phyloP scores from a whole-genome alignment of 1,140 invertebrate genomes.

The Heliconius hewitsoni region DNA sequence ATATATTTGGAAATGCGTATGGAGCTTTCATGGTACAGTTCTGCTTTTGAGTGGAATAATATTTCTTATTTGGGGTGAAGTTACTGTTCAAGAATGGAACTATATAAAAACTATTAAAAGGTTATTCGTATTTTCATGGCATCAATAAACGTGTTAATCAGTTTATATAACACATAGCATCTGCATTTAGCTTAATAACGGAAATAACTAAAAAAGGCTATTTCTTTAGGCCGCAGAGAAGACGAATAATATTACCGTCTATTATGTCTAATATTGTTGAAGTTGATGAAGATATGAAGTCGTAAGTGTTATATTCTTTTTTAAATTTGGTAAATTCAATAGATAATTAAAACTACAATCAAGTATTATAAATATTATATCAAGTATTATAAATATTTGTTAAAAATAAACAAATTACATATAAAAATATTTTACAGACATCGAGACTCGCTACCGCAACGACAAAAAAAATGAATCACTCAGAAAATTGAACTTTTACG shows the following conservation, averaged over 20 bases:
- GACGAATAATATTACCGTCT: slow-evolving; percentile 42
- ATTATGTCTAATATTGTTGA: slow-evolving; percentile 70
- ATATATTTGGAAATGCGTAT: slow-evolving; percentile 65
- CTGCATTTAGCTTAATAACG: background rate
- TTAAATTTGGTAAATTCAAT: too few relatives aligned
- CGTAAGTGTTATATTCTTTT: slow-evolving; percentile 42
- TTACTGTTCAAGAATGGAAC: slow-evolving; percentile 64
- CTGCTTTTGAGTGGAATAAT: slow-evolving; percentile 57
- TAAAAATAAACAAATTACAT: background rate
- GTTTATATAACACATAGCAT: too few relatives aligned
- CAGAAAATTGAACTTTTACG: background rate
- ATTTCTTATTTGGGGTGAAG: slow-evolving; percentile 70
- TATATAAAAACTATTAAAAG: slow-evolving; percentile 42
- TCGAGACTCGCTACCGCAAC: slow-evolving; percentile 12
- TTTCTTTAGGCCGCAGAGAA: slow-evolving; percentile 42
- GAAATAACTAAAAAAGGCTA: background rate
- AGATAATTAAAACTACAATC: background rate
- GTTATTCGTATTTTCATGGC: slow-evolving; percentile 26
- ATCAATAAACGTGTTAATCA: background rate
- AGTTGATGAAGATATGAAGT: slow-evolving; percentile 59
- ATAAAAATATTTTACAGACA: background rate
- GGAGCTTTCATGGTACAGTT: slow-evolving; percentile 70
- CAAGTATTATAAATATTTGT: background rate
- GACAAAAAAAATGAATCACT: background rate
- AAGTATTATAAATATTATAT: background rate